Evolutionary conservation across 37 sponge, comb jelly and placozoan species (phyloP), one percentile per base, ranked within the genome.

Genomic region (Corticium candelabrum): DNA sequence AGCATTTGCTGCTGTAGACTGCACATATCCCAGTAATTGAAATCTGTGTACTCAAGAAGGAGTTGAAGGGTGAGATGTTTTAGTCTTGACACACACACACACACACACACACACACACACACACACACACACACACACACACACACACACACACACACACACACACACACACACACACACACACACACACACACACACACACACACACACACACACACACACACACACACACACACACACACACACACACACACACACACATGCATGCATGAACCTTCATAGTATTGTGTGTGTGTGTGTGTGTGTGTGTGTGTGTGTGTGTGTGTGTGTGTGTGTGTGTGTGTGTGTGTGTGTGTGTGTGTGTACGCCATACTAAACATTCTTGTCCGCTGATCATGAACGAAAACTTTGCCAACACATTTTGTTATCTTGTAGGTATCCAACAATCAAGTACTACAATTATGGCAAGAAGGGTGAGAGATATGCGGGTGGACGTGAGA

Each of bases 401-500:
- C n/a, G n/a, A n/a, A n/a, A n/a, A n/a, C n/a, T n/a, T n/a, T n/a
- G n/a, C n/a, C n/a, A n/a, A n/a, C n/a, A n/a, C n/a, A n/a, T n/a
- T n/a, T n/a, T n/a, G n/a, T n/a, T n/a, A n/a, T n/a, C n/a, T n/a
- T n/a, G n/a, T n/a, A n/a, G n/a, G 11, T 91, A 71, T 72, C 91
- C 91, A 30, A 91, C 91, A 0, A 82, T 91, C 71, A 82, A 73
- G 75, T 91, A 91, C 72, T 85, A 83, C 83, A 80, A 40, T 70
- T 91, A 85, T 76, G 88, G 88, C 5, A 91, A 91, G 84, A 85
- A 82, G 1, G 50, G 35, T 21, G 35, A 34, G 41, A 74, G 35
- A 29, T 91, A 91, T 79, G 27, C 40, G 0, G 88, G 88, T 2
- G 81, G 76, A 0, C 62, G 91, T 3, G 68, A 37, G 34, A 69